Evolutionary conservation across 2,888 invertebrate species (phyloP).

Genomic region (Pecten maximus): DNA sequence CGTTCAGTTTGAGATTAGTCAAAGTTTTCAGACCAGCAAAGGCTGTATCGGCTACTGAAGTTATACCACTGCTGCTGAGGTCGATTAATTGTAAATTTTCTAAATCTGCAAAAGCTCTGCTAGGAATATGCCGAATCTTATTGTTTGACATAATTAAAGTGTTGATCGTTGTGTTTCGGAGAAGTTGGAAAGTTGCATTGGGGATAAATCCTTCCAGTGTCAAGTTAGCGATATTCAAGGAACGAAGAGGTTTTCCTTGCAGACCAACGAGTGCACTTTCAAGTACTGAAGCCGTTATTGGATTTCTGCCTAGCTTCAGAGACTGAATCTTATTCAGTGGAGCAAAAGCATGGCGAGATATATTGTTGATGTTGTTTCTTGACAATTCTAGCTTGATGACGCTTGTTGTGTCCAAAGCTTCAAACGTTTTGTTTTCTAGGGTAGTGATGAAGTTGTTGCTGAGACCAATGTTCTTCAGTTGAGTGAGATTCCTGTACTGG

Average conservation of each 20-base stretch:
- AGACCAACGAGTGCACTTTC: constrained; percentile 61
- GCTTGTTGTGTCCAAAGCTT: constrained; percentile 54
- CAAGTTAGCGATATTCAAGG: constrained; percentile 70
- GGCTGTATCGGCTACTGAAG: constrained; percentile 55
- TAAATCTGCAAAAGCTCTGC: constrained; percentile 63
- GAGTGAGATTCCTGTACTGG: constrained; percentile 51
- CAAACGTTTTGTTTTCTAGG: constrained; percentile 63
- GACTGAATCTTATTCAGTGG: constrained; percentile 64
- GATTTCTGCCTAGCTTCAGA: constrained; percentile 70
- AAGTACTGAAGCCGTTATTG: constrained; percentile 61
- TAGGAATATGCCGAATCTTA: constrained; percentile 58
- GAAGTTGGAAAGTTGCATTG: constrained; percentile 64
- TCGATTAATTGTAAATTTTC: constrained; percentile 65
- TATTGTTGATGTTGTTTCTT: constrained; percentile 62
- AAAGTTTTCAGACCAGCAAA: constrained; percentile 67
- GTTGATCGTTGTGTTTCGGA: constrained; percentile 62
- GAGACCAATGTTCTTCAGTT: constrained; percentile 59
- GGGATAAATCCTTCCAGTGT: constrained; percentile 63
- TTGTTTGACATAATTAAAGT: constrained; percentile 68
- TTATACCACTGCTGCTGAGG: constrained; percentile 63
- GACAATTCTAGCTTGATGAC: constrained; percentile 66
- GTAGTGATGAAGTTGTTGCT: constrained; percentile 66
- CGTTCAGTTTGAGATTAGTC: constrained; percentile 62
- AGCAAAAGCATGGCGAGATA: constrained; percentile 60
- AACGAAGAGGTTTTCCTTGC: constrained; percentile 59